Base-by-base conservation (phyloP, 2,888 invertebrate species). In the Cotesia congregata region DNA sequence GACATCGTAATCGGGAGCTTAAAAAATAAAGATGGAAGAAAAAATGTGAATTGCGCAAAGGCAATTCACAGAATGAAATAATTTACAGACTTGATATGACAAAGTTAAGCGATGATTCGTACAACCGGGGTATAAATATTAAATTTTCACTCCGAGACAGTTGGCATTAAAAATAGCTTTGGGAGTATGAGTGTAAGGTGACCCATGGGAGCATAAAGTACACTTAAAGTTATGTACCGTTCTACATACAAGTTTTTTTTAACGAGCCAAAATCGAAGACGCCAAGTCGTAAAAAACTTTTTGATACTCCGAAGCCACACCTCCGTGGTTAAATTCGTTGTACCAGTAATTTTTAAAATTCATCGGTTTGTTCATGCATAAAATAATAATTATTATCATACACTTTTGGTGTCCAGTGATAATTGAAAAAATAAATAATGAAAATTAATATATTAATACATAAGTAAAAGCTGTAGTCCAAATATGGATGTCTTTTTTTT, bases 11-110 rank as follows among this genome's bases (percentile, higher is more conserved):
- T 50, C 50, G 12, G 7, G 9, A 50, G 12, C 12, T 50, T 50
- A 12, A 50, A 50, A 50, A 50, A 50, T 50, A 50, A 50, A 50
- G 12, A 80, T 6, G 15, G 20, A 62, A 20, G 20, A 62, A 80
- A 80, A 78, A 79, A 78, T 79, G 79, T 77, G 78, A 80, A 80
- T 79, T 30, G 71, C 76, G 70, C 60, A 39, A 39, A 80, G 72
- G 77, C 74, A 75, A 74, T 64, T 67, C 73, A 77, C 77, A 76
- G 78, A 74, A 78, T 78, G 77, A 68, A 50, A 72, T 76, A 68
- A 61, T 77, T 79, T 78, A 77, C 74, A 73, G 76, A 78, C 72
- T 62, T 76, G 62, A 78, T 72, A 76, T 77, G 50, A 2, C 30
- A 30, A 30, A 69, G 50, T 72, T 67, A 67, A 67, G 9, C 72